phyloP scores from a whole-genome alignment of 2,113 vertebrate genomes.

The Python bivittatus region DNA sequence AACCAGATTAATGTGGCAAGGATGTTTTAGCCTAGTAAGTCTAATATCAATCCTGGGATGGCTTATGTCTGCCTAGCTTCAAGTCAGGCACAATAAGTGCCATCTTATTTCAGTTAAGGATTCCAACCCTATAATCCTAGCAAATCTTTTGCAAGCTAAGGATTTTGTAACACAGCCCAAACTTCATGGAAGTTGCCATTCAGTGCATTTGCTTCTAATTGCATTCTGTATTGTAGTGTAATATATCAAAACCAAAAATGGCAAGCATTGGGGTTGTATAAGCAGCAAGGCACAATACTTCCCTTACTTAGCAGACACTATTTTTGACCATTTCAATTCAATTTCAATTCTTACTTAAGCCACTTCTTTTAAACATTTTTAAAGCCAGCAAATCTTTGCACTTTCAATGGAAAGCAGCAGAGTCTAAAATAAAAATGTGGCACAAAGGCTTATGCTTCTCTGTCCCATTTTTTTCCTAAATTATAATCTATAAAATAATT shows the following conservation, averaged over 20 bases:
- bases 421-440: constrained; percentile 3
- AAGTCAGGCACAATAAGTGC: background rate
- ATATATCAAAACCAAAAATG: background rate
- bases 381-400: background rate
- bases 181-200: background rate
- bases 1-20: background rate
- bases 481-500: background rate
- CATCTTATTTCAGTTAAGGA: background rate
- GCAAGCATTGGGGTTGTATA: background rate
- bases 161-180: background rate
- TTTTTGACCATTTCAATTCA: constrained; percentile 11
- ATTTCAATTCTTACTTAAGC: constrained; percentile 26
- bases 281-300: constrained; percentile 6
- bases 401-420: background rate
- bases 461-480: background rate
- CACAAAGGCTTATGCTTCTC: background rate
- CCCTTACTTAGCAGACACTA: background rate
- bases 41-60: background rate
- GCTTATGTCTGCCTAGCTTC: background rate
- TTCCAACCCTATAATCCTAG: background rate
- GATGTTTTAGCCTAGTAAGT: background rate
- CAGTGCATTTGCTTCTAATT: background rate
- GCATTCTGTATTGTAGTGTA: background rate
- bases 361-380: constrained; percentile 15
- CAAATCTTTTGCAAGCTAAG: background rate